Evolutionary conservation across 2,113 vertebrate genomes (phyloP).

Genomic region (Arizona elegans): DNA sequence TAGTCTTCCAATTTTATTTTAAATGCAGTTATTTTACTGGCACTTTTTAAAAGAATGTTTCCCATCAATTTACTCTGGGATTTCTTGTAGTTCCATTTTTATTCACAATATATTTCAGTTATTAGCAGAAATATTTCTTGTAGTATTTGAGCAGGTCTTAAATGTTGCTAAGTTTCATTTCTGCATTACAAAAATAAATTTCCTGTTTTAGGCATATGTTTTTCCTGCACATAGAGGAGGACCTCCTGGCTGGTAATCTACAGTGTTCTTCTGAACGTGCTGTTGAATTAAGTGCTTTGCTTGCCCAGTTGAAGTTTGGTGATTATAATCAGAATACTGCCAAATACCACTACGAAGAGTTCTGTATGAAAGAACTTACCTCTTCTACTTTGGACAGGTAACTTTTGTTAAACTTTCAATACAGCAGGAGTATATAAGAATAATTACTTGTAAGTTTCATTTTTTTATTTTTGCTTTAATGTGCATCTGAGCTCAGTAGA

Average conservation of each 20-base stretch:
- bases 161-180: neutral
- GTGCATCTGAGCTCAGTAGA: neutral
- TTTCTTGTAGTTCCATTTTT: neutral
- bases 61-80: neutral
- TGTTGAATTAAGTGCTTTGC: constrained; percentile 85
- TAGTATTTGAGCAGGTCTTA: neutral
- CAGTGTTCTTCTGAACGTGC: constrained; percentile 88
- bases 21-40: neutral
- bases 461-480: neutral
- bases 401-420: neutral
- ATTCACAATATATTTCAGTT: neutral
- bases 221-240: constrained; percentile 94
- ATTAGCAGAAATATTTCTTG: neutral
- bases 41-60: neutral
- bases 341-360: constrained; percentile 87
- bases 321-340: constrained; percentile 98
- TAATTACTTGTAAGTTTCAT: neutral
- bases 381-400: constrained; percentile 73
- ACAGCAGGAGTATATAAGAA: neutral
- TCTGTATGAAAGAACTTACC: constrained; percentile 85
- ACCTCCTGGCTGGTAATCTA: constrained; percentile 89
- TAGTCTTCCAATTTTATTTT: neutral
- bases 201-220: constrained; percentile 83
- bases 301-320: constrained; percentile 93
- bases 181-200: neutral